phyloP scores from a whole-genome alignment of 1,140 invertebrate species.

The Melipona quadrifasciata region DNA sequence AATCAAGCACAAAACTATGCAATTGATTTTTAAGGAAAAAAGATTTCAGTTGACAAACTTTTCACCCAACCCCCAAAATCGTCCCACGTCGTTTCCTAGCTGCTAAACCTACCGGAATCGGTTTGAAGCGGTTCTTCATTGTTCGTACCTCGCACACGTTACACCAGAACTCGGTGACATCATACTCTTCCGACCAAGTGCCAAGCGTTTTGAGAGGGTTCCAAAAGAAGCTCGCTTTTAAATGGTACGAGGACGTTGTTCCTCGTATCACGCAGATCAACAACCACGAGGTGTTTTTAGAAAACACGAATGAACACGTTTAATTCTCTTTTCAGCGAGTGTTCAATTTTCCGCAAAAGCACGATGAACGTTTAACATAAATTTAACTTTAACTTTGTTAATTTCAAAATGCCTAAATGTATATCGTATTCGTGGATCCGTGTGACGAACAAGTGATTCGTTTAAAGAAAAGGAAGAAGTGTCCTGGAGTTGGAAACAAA shows the following conservation, averaged over 20 bases:
- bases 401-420: no score
- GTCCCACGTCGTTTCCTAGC: constrained; percentile 30
- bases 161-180: constrained; percentile 42
- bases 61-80: neutral
- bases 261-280: neutral
- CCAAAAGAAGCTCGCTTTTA: constrained; percentile 50
- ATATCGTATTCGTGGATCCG: no score
- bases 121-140: constrained; percentile 52
- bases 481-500: constrained; percentile 16
- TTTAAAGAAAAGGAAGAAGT: neutral
- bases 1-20: neutral
- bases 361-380: no score
- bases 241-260: constrained; percentile 58
- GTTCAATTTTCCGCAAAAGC: no score
- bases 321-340: neutral
- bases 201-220: constrained; percentile 58
- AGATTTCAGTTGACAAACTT: constrained; percentile 6
- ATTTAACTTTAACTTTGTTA: no score
- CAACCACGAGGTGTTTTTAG: neutral
- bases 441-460: neutral
- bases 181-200: constrained; percentile 42
- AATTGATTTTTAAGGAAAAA: neutral
- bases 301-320: neutral
- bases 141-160: constrained; percentile 9
- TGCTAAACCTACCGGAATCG: constrained; percentile 30